phyloP scores from a whole-genome alignment of 2,113 vertebrate species.

The Sturnus vulgaris region DNA sequence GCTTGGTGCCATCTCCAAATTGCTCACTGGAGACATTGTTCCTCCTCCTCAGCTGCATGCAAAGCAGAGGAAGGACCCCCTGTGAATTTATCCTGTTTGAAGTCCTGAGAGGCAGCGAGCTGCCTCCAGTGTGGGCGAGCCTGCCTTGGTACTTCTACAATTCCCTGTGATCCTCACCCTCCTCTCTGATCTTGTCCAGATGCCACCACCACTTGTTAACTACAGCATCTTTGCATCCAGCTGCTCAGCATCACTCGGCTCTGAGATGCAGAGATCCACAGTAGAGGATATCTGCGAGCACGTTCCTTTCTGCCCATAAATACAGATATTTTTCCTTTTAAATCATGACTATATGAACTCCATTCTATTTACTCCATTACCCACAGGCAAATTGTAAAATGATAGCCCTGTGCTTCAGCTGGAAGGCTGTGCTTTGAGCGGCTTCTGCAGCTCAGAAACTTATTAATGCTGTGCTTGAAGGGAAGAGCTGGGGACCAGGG shows the following conservation, averaged over 20 bases:
- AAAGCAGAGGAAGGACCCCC: neutral
- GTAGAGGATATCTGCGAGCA: neutral
- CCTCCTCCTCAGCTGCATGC: neutral
- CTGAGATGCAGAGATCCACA: neutral
- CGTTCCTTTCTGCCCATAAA: neutral
- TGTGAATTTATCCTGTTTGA: neutral
- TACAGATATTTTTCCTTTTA: conserved; percentile 16
- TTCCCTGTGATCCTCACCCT: neutral
- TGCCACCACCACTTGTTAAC: conserved; percentile 18
- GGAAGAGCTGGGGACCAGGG: neutral
- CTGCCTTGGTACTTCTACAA: neutral
- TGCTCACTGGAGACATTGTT: neutral
- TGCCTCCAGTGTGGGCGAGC: neutral
- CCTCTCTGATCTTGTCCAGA: conserved; percentile 54
- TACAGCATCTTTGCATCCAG: neutral
- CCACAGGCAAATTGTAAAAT: conserved; percentile 66
- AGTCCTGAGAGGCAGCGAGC: neutral
- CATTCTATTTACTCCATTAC: conserved; percentile 59
- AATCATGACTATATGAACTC: conserved; percentile 30
- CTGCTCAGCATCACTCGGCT: neutral
- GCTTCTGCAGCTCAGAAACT: conserved; percentile 13
- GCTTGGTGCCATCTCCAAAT: neutral
- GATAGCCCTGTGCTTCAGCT: conserved; percentile 31
- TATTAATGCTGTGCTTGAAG: neutral
- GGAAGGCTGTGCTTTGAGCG: conserved; percentile 38